Evolutionary conservation across 2,113 vertebrate genomes (phyloP).

Genomic region (Australoheros scitulus): DNA sequence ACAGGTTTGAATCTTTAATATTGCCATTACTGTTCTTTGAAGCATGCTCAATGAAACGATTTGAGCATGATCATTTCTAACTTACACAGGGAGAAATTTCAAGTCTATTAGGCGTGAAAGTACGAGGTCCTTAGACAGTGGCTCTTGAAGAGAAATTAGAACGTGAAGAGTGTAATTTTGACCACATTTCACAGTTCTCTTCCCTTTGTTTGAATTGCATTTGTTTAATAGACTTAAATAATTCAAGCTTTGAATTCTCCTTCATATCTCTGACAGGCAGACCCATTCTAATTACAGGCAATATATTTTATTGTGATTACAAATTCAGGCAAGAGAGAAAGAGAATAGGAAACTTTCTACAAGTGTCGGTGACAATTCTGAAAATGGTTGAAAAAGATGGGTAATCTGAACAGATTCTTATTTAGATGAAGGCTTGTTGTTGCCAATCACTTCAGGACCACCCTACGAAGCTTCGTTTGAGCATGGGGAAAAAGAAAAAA

Average conservation of each 20-base stretch:
- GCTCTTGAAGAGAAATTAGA: slow-evolving; percentile 57
- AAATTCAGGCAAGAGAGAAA: slow-evolving; percentile 62
- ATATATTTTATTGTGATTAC: slow-evolving; percentile 74
- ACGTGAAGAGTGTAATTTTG: slow-evolving; percentile 56
- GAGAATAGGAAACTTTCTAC: slow-evolving; percentile 1
- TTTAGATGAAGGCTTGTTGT: slow-evolving; percentile 32
- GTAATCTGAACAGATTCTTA: slow-evolving; percentile 28
- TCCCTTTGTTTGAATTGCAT: slow-evolving; percentile 70
- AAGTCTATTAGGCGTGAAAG: slow-evolving; percentile 54
- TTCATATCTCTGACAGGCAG: slow-evolving; percentile 73
- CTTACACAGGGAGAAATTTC: slow-evolving; percentile 35
- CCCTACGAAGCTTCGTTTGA: slow-evolving; percentile 50
- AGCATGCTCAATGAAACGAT: slow-evolving; percentile 44
- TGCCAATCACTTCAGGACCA: slow-evolving; percentile 49
- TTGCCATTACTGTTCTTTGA: slow-evolving; percentile 60
- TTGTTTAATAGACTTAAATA: slow-evolving; percentile 73
- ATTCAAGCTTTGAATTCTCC: slow-evolving; percentile 71
- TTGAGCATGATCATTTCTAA: slow-evolving; percentile 46
- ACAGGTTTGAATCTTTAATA: slow-evolving; percentile 64
- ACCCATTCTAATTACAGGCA: slow-evolving; percentile 72
- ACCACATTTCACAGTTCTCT: slow-evolving; percentile 60
- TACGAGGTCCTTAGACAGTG: slow-evolving; percentile 31
- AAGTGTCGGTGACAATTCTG: slow-evolving; percentile 18
- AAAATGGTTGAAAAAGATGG: slow-evolving; percentile 9
- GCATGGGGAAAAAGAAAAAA: slow-evolving; percentile 35